phyloP scores from a whole-genome alignment of 2,113 vertebrate species.

The Ardeotis arabs region DNA sequence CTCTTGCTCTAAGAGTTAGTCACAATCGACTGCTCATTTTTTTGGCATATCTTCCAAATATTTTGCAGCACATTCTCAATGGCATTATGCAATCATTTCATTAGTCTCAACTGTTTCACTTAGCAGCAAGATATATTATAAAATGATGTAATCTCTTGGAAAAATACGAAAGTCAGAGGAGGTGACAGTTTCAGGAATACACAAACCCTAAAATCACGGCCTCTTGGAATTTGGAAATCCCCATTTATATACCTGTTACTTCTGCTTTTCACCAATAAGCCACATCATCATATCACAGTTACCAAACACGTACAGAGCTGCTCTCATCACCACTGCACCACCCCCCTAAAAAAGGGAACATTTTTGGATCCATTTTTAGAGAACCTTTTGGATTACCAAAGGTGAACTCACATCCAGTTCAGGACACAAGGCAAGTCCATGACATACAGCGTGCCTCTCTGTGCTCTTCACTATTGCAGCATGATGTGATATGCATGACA shows the following conservation, averaged over 20 bases:
- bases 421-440: background rate
- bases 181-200: background rate
- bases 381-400: background rate
- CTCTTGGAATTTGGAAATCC: background rate
- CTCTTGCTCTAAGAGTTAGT: background rate
- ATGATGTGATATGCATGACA: fast-evolving
- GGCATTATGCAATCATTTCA: conserved; percentile 30
- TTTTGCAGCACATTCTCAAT: conserved; percentile 22
- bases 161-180: background rate
- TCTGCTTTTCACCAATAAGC: background rate
- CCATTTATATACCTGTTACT: background rate
- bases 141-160: conserved; percentile 19
- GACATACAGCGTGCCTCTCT: background rate
- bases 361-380: background rate
- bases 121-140: conserved; percentile 16
- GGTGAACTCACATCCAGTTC: background rate
- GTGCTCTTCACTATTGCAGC: background rate
- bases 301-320: background rate
- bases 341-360: background rate
- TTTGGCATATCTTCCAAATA: background rate
- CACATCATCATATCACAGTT: background rate
- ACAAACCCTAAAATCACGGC: background rate
- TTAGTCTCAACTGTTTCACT: conserved; percentile 42
- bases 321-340: background rate
- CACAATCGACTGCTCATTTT: conserved; percentile 23